These are phyloP conservation scores for Diloba caeruleocephala DNA, from an alignment of 2,888 invertebrate species.

Conservation along the genomic window DNA sequence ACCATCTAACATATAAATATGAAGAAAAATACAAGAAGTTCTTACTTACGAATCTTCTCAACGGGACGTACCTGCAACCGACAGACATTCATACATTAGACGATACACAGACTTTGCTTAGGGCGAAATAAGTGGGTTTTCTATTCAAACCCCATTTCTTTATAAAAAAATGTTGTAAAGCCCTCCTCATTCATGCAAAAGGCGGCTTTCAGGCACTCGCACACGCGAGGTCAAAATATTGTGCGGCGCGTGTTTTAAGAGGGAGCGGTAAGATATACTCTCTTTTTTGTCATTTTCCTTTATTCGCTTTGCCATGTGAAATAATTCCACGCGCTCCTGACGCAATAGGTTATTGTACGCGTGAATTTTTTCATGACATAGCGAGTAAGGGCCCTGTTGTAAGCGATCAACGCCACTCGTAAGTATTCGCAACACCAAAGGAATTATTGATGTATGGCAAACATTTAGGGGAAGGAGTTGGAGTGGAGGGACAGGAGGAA, in stretches of 20 bases:
- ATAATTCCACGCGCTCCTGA: no score
- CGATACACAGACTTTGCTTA: constrained; percentile 46
- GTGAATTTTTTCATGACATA: no score
- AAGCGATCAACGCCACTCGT: no score
- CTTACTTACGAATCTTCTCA: constrained; percentile 26
- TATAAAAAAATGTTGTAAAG: constrained; percentile 70
- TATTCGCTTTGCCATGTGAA: no score
- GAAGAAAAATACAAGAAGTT: constrained; percentile 29
- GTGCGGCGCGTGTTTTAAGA: constrained; percentile 53
- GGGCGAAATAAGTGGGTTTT: constrained; percentile 50
- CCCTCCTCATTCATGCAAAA: constrained; percentile 67
- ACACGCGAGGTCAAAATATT: constrained; percentile 48
- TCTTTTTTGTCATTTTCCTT: neutral
- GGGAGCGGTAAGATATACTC: constrained; percentile 18
- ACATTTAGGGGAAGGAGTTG: no score
- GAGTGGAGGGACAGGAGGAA: no score
- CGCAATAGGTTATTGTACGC: no score
- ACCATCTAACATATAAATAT: neutral
- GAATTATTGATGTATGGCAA: no score
- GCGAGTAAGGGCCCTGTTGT: no score
- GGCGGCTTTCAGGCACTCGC: constrained; percentile 68
- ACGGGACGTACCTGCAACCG: constrained; percentile 46
- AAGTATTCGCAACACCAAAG: no score
- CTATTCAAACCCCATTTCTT: constrained; percentile 54
- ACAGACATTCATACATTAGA: constrained; percentile 52